A percentile compares a stretch with the other conserved stretches of the same genome.
Conservation (phyloP, 2,797 vertebrate species). For the Vultur gryphus region DNA sequence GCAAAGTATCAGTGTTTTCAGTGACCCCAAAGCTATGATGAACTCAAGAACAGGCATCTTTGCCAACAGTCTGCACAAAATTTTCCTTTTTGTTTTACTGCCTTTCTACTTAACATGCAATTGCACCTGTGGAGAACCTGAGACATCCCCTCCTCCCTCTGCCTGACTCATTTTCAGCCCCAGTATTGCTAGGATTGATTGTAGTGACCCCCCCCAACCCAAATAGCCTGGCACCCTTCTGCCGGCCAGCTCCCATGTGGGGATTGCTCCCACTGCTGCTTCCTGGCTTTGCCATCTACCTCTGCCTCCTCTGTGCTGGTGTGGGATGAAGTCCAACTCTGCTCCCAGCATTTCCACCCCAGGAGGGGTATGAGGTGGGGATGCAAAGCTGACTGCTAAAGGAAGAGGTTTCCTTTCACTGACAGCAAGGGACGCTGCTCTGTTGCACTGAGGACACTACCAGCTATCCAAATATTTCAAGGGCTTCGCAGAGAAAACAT, state of each 20-base stretch:
- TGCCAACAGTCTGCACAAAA: background rate
- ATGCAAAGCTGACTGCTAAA: background rate
- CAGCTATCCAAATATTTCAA: background rate
- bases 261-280: background rate
- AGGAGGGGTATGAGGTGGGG: rapidly evolving
- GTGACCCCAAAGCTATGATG: background rate
- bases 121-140: background rate
- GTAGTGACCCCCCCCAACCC: background rate
- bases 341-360: background rate
- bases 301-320: background rate
- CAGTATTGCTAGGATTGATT: background rate
- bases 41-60: background rate
- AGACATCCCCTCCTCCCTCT: background rate
- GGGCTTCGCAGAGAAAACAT: background rate
- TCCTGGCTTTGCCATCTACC: background rate
- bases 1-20: background rate
- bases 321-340: background rate
- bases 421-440: background rate
- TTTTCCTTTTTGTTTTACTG: background rate
- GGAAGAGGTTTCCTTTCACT: background rate
- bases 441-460: background rate
- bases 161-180: background rate
- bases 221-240: background rate
- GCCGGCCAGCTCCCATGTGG: rapidly evolving
- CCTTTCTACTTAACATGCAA: background rate